phyloP scores from a whole-genome alignment of 2,797 vertebrate species.

The Channa striata region DNA sequence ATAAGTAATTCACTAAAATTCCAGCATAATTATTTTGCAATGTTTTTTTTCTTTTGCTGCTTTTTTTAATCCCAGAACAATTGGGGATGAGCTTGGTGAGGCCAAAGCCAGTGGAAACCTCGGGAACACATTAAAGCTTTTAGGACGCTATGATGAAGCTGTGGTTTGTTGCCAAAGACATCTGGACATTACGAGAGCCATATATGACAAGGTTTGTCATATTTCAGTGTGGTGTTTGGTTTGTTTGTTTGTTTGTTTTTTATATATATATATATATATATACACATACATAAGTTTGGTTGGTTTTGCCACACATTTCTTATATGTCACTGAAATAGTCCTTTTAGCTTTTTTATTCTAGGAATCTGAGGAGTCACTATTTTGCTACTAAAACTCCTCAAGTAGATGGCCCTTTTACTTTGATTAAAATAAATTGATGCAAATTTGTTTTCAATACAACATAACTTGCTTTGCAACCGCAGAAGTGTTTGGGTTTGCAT shows the following conservation, averaged over 20 bases:
- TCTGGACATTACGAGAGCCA: constrained; percentile 93
- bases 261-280: too few relatives aligned
- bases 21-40: constrained; percentile 32
- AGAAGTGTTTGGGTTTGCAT: constrained; percentile 27
- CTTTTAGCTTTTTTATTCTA: background rate
- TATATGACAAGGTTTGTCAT: constrained; percentile 91
- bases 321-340: background rate
- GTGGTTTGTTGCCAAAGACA: constrained; percentile 95
- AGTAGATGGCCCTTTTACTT: constrained; percentile 13
- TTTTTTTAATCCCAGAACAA: constrained; percentile 89
- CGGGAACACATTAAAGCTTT: constrained; percentile 96
- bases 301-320: too few relatives aligned
- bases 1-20: constrained; percentile 41
- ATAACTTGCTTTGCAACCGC: constrained; percentile 37
- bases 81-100: constrained; percentile 94
- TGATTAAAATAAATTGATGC: constrained; percentile 34
- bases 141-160: constrained; percentile 96
- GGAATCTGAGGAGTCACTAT: background rate
- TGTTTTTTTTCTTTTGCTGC: constrained; percentile 13
- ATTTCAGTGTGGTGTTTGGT: too few relatives aligned
- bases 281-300: background rate
- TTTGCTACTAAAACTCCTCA: constrained; percentile 7
- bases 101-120: constrained; percentile 98
- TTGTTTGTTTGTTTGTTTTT: too few relatives aligned
- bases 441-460: constrained; percentile 32